Conservation (phyloP, 64 coral and sea anemone genomes). For the Stichodactyla mertensii region DNA sequence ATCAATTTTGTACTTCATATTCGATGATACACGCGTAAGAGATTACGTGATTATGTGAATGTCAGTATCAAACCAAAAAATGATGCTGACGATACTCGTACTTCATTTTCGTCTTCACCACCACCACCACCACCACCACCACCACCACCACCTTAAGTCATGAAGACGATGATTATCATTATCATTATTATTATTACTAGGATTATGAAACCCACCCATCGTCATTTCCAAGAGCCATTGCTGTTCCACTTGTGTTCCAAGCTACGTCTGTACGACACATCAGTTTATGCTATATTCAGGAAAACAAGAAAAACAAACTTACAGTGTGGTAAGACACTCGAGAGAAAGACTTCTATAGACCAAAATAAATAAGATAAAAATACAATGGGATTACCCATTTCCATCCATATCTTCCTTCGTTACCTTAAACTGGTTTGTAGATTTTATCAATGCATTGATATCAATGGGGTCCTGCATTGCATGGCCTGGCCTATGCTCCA, state of each 20-base stretch:
- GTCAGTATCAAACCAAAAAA: no score
- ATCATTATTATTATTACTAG: background rate
- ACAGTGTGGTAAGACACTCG: no score
- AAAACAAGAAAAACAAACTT: background rate
- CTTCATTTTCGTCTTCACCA: no score
- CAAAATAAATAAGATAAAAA: no score
- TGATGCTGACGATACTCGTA: no score
- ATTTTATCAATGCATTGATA: constrained; percentile 56
- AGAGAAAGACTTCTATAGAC: no score
- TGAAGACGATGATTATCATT: no score
- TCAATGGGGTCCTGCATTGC: constrained; percentile 60
- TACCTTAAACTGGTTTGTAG: constrained; percentile 64
- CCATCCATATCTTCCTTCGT: background rate
- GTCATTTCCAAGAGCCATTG: constrained; percentile 75
- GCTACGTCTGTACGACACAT: constrained; percentile 66
- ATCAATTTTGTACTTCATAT: no score
- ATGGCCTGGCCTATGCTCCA: constrained; percentile 56
- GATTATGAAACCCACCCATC: constrained; percentile 62
- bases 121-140: no score
- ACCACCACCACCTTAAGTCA: no score
- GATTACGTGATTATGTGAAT: no score
- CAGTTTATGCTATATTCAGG: constrained; percentile 45
- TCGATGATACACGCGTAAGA: no score
- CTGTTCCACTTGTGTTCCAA: constrained; percentile 65
- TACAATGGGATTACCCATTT: background rate